These are phyloP conservation scores for Lasioglossum pauxillum DNA, from an alignment of 2,888 invertebrate species.

Conservation along the genomic window DNA sequence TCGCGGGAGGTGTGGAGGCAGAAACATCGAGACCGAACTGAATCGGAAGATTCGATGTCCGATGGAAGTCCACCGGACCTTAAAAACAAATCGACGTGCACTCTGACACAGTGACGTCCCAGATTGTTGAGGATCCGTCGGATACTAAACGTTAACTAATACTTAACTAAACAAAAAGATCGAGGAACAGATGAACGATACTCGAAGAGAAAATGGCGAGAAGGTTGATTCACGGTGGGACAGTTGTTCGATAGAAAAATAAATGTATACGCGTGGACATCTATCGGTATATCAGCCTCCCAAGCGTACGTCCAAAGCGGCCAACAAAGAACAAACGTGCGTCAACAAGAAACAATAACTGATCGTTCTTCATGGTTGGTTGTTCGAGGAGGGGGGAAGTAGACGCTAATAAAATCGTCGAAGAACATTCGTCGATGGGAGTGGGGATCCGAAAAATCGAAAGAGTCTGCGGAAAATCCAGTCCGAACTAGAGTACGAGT, in stretches of 20 bases:
- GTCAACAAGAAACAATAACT: conserved; percentile 47
- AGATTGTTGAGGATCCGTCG: background rate
- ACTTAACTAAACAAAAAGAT: background rate
- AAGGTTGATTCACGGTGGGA: background rate
- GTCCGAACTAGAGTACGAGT: too few relatives aligned
- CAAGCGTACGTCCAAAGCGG: conserved; percentile 28
- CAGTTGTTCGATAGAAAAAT: background rate
- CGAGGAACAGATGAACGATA: too few relatives aligned
- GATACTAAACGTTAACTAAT: background rate
- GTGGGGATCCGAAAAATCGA: background rate
- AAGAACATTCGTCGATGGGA: background rate
- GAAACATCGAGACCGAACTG: background rate
- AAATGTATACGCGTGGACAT: background rate
- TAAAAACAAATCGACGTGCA: background rate
- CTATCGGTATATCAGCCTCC: background rate
- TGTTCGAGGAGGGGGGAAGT: background rate
- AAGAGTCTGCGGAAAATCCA: background rate
- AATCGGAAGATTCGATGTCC: too few relatives aligned
- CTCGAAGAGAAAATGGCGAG: background rate
- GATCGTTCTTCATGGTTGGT: background rate
- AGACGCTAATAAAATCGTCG: conserved; percentile 12
- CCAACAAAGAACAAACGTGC: conserved; percentile 50
- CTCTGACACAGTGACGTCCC: background rate
- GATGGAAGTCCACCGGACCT: too few relatives aligned
- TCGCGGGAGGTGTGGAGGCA: too few relatives aligned